Conservation (phyloP, 1,140 invertebrate species). For the Steinernema khuongi region DNA sequence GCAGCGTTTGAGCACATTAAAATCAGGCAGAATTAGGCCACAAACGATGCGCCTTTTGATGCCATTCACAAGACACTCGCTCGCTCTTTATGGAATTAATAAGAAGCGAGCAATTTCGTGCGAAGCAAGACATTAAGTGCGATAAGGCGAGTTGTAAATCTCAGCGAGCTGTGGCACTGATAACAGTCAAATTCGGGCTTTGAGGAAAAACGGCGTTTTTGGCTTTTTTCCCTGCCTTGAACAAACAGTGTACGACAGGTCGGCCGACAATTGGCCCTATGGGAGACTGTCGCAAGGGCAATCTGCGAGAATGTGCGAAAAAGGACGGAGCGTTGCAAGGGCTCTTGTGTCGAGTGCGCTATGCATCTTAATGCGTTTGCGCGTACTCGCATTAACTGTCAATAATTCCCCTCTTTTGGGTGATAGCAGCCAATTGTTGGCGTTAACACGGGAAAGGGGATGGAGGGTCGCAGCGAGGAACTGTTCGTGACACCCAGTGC, state of each 20-base stretch:
- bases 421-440: background rate
- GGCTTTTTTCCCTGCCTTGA: background rate
- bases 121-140: background rate
- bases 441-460: background rate
- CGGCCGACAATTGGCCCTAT: too few relatives aligned
- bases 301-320: background rate
- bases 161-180: background rate
- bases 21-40: too few relatives aligned
- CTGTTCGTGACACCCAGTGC: background rate
- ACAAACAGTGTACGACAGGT: background rate
- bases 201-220: background rate
- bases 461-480: background rate
- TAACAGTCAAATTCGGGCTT: background rate
- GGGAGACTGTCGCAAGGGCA: too few relatives aligned
- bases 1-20: background rate
- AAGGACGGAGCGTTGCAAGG: conserved; percentile 7
- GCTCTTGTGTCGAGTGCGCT: background rate
- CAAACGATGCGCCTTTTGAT: too few relatives aligned
- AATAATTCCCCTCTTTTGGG: background rate
- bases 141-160: background rate
- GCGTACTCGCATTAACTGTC: background rate
- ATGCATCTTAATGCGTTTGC: conserved; percentile 10
- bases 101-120: too few relatives aligned
- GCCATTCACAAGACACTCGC: too few relatives aligned
- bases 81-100: too few relatives aligned